A percentile compares a stretch with the other conserved stretches of the same genome.
These are phyloP conservation scores for Drosophila varians DNA, from an alignment of 1,140 invertebrate genomes.

Conservation along the genomic window DNA sequence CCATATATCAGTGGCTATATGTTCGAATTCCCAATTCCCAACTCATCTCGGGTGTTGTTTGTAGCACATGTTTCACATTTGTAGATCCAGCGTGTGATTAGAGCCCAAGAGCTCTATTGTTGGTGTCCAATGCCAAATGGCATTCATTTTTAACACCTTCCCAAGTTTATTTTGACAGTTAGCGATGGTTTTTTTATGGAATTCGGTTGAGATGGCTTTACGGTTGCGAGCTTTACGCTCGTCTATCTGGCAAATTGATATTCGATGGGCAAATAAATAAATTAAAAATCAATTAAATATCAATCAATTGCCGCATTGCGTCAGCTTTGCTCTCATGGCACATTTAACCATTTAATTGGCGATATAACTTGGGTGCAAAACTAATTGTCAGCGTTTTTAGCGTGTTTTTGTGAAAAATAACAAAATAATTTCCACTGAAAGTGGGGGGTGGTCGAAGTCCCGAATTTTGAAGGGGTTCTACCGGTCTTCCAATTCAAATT, in stretches of 20 bases:
- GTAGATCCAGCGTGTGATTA: conserved; percentile 60
- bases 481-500: conserved; percentile 42
- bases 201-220: conserved; percentile 11
- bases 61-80: conserved; percentile 76
- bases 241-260: conserved; percentile 47
- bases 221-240: conserved; percentile 30
- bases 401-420: conserved; percentile 38
- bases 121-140: conserved; percentile 59
- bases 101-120: conserved; percentile 29
- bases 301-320: conserved; percentile 56
- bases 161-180: conserved; percentile 50
- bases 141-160: conserved; percentile 64
- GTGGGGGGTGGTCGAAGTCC: background rate
- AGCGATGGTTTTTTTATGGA: conserved; percentile 11
- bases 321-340: conserved; percentile 31
- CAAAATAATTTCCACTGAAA: conserved; percentile 10
- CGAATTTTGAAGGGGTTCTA: background rate
- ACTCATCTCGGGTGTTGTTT: conserved; percentile 9
- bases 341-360: conserved; percentile 67
- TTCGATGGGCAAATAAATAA: conserved; percentile 67
- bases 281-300: conserved; percentile 76
- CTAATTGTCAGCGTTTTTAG: conserved; percentile 16
- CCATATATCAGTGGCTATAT: conserved; percentile 50
- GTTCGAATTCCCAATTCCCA: conserved; percentile 14
- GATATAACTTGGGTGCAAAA: background rate